phyloP scores from a whole-genome alignment of 2,888 invertebrate genomes.

The Melieria omissa region DNA sequence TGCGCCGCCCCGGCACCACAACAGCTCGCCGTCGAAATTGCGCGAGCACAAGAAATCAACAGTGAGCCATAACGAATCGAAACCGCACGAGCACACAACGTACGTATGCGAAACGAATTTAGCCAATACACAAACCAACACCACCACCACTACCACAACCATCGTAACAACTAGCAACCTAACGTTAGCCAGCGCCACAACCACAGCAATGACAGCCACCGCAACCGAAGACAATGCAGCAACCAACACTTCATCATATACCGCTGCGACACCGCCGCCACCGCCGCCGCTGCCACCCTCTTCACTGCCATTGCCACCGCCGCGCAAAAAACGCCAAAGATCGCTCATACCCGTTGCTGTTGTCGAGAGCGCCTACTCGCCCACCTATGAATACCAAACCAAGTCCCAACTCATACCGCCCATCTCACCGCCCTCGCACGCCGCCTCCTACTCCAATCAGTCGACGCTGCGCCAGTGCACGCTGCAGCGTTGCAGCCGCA shows the following conservation, averaged over 20 bases:
- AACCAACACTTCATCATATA: conserved; percentile 28
- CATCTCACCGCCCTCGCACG: neutral
- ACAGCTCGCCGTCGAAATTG: conserved; percentile 41
- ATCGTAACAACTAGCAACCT: conserved; percentile 25
- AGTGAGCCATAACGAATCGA: conserved; percentile 43
- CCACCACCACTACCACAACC: neutral
- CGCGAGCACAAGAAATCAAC: conserved; percentile 42
- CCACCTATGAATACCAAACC: conserved; percentile 55
- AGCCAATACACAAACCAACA: conserved; percentile 51
- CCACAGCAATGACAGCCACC: conserved; percentile 20
- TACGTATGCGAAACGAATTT: conserved; percentile 66
- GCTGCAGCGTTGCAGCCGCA: conserved; percentile 40
- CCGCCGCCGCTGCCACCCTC: conserved; percentile 47
- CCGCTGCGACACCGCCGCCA: neutral
- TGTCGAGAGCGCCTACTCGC: conserved; percentile 6
- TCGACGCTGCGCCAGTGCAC: conserved; percentile 55
- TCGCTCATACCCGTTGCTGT: conserved; percentile 58
- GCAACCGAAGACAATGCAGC: conserved; percentile 19
- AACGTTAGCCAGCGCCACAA: conserved; percentile 16
- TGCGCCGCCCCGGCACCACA: conserved; percentile 26
- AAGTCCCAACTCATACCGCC: conserved; percentile 54
- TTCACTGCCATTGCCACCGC: conserved; percentile 59
- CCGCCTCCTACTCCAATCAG: conserved; percentile 59
- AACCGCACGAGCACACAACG: conserved; percentile 54
- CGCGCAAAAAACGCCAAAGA: conserved; percentile 62